Conservation (phyloP, 2,888 invertebrate genomes). For the Tortricodes alternella region DNA sequence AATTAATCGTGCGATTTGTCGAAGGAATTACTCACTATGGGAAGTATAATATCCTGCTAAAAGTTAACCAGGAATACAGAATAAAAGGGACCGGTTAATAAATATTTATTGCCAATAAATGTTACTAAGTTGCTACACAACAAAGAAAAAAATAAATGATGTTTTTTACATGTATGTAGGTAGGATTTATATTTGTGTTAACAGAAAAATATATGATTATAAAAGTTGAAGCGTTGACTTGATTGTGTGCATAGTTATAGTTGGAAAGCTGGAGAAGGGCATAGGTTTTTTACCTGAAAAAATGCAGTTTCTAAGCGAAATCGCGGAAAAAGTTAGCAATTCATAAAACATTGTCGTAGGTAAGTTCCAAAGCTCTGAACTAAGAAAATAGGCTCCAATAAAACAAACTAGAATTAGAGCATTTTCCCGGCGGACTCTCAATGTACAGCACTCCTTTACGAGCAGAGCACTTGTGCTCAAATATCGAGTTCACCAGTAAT, state of each 20-base stretch:
- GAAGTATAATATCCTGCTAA: not conserved
- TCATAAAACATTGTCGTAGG: not conserved
- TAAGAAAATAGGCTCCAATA: not conserved
- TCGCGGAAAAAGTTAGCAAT: no score
- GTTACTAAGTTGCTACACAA: constrained; percentile 1
- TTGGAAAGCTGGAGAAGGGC: no score
- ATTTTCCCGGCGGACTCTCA: not conserved
- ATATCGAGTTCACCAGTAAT: not conserved
- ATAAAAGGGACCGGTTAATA: constrained; percentile 6
- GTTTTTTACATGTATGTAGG: no score
- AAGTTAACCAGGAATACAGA: not conserved
- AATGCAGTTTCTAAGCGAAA: no score
- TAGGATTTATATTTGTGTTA: no score
- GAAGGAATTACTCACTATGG: constrained; percentile 4
- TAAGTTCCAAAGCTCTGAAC: not conserved
- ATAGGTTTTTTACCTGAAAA: no score
- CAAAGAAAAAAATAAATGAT: no score
- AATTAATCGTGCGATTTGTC: no score
- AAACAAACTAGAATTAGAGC: not conserved
- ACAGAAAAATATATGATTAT: no score
- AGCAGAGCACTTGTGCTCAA: not conserved
- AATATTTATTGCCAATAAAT: constrained; percentile 12
- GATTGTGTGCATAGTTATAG: no score
- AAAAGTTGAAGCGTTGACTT: no score
- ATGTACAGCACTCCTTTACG: not conserved